These are phyloP conservation scores for Psix sp. DNA, from an alignment of 1,140 invertebrate genomes.

Conservation along the genomic window DNA sequence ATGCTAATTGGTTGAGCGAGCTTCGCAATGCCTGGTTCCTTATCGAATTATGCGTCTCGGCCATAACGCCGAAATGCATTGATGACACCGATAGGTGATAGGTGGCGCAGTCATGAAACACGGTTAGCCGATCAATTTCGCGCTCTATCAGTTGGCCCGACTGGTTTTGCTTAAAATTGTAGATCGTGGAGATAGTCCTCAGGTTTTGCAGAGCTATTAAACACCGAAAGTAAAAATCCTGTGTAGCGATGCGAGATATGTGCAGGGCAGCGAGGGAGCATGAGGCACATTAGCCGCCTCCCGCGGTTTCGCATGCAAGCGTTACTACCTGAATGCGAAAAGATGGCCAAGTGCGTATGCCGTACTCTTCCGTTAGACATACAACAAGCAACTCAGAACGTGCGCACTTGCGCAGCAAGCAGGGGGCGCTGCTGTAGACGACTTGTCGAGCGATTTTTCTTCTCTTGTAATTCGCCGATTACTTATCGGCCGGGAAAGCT, in stretches of 20 bases:
- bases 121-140: too few species aligned
- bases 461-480: constrained; percentile 13
- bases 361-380: constrained; percentile 66
- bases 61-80: constrained; percentile 16
- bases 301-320: constrained; percentile 51
- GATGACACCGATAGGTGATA: constrained; percentile 1
- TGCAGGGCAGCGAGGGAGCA: constrained; percentile 30
- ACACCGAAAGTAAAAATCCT: background rate
- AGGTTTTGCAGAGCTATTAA: too few species aligned
- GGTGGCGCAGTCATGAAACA: too few species aligned
- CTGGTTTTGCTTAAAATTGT: too few species aligned
- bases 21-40: constrained; percentile 21
- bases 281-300: constrained; percentile 49
- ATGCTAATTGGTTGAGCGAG: constrained; percentile 35
- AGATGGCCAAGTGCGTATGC: constrained; percentile 66
- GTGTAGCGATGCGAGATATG: constrained; percentile 38
- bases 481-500: constrained; percentile 5
- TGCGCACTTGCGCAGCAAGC: constrained; percentile 5
- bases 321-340: constrained; percentile 2
- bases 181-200: too few species aligned
- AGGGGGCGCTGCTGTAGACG: constrained; percentile 12
- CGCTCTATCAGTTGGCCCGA: too few species aligned
- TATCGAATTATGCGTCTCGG: constrained; percentile 42
- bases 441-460: constrained; percentile 17
- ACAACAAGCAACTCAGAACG: constrained; percentile 64